Conservation (phyloP, 2,113 vertebrate species). For the Holacanthus passer region DNA sequence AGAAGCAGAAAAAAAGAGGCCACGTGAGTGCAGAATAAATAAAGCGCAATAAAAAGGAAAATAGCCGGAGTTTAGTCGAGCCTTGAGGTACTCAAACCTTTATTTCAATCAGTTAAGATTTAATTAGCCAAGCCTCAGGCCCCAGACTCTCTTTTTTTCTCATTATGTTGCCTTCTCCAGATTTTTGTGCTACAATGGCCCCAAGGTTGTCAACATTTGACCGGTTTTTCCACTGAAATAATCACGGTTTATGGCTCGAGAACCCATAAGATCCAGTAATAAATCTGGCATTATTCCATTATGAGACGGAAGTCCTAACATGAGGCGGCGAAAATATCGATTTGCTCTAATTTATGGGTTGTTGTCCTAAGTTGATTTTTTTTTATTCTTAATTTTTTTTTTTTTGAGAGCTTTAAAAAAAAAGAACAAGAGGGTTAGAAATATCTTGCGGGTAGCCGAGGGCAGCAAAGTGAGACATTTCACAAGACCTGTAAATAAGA, state of each 20-base stretch:
- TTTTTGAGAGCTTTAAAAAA: slow-evolving; percentile 68
- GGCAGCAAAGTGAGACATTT: slow-evolving; percentile 83
- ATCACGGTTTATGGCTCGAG: slow-evolving; percentile 83
- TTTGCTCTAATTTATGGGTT: slow-evolving; percentile 77
- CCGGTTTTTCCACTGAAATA: slow-evolving; percentile 88
- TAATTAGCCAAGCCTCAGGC: slow-evolving; percentile 94
- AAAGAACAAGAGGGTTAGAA: slow-evolving; percentile 61
- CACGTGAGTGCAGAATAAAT: slow-evolving; percentile 76
- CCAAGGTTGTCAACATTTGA: slow-evolving; percentile 92
- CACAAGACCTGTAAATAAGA: slow-evolving; percentile 81
- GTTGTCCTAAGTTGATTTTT: slow-evolving; percentile 60
- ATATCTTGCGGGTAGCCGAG: slow-evolving; percentile 74
- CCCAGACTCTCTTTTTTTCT: slow-evolving; percentile 87
- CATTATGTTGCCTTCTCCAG: slow-evolving; percentile 92
- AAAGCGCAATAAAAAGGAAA: slow-evolving; percentile 85
- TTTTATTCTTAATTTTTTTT: slow-evolving; percentile 73
- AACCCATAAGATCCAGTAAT: slow-evolving; percentile 85
- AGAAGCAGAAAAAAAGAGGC: slow-evolving; percentile 40
- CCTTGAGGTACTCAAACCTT: slow-evolving; percentile 87
- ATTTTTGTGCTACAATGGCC: slow-evolving; percentile 88
- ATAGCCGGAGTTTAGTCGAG: slow-evolving; percentile 89
- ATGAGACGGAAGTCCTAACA: slow-evolving; percentile 86
- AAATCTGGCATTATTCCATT: slow-evolving; percentile 88
- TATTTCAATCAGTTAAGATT: slow-evolving; percentile 95
- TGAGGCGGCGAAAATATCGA: slow-evolving; percentile 84